phyloP scores from a whole-genome alignment of 2,113 vertebrate genomes.

The Zosterops japonicus region DNA sequence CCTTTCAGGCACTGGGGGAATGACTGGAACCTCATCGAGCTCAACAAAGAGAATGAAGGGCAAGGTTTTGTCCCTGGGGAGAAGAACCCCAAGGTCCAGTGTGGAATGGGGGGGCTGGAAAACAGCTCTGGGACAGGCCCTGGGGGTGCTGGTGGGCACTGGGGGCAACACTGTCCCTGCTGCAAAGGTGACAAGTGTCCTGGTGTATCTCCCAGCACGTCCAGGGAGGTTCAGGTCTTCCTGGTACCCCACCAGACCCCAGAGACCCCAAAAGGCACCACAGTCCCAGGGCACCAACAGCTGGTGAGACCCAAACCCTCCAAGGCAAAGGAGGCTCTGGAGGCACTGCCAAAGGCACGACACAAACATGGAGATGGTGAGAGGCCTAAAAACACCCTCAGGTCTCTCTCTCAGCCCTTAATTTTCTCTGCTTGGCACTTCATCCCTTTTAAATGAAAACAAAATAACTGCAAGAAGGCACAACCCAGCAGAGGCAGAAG shows the following conservation, averaged over 20 bases:
- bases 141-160: neutral
- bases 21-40: neutral
- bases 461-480: slow-evolving; percentile 15
- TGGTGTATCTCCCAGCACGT: neutral
- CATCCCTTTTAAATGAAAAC: neutral
- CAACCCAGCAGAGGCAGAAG: neutral
- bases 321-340: neutral
- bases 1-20: neutral
- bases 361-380: rapidly evolving
- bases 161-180: neutral
- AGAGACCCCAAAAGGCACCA: neutral
- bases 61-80: neutral
- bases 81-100: neutral
- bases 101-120: neutral
- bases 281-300: rapidly evolving
- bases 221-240: neutral
- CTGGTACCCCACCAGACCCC: rapidly evolving
- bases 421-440: slow-evolving; percentile 22
- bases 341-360: neutral
- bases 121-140: too few species aligned
- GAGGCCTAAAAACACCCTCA: neutral
- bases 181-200: neutral
- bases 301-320: neutral
- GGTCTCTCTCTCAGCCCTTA: neutral
- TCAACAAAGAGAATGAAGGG: neutral